A percentile compares a stretch with the other conserved stretches of the same genome.
phyloP scores from a whole-genome alignment of 2,888 invertebrate genomes.

The Argyresthia goedartella region DNA sequence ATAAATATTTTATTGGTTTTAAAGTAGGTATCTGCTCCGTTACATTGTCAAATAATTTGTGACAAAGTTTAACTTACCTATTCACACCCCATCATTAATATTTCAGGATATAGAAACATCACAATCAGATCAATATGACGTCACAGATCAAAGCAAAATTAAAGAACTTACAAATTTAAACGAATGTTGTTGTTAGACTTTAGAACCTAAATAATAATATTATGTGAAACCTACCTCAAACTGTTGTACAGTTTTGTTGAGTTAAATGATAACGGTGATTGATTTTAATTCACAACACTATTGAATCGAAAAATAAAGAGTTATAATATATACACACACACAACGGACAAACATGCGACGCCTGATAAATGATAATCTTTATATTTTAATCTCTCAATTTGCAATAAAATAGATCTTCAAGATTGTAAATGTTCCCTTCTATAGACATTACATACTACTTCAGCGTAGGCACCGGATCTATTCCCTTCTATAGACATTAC shows the following conservation, averaged over 20 bases:
- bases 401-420: neutral
- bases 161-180: slow-evolving; percentile 54
- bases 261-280: slow-evolving; percentile 40
- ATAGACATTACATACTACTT: neutral
- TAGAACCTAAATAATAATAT: slow-evolving; percentile 47
- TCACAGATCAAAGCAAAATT: slow-evolving; percentile 69
- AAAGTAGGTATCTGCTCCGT: neutral
- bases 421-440: neutral
- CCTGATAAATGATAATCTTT: neutral
- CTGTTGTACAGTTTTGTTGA: slow-evolving; percentile 52
- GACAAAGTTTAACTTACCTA: slow-evolving; percentile 5
- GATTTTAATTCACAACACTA: slow-evolving; percentile 47
- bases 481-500: slow-evolving; percentile 21
- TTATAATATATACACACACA: slow-evolving; percentile 19
- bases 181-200: slow-evolving; percentile 55
- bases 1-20: neutral
- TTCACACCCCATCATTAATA: neutral
- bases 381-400: slow-evolving; percentile 1
- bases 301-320: slow-evolving; percentile 20
- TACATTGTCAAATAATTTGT: neutral
- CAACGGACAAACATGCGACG: slow-evolving; percentile 10
- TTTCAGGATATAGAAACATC: slow-evolving; percentile 9
- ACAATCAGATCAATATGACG: slow-evolving; percentile 55
- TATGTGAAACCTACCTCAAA: slow-evolving; percentile 58
- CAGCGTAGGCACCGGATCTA: slow-evolving; percentile 41